phyloP scores from a whole-genome alignment of 1,140 invertebrate species.

The Hyphantria cunea region DNA sequence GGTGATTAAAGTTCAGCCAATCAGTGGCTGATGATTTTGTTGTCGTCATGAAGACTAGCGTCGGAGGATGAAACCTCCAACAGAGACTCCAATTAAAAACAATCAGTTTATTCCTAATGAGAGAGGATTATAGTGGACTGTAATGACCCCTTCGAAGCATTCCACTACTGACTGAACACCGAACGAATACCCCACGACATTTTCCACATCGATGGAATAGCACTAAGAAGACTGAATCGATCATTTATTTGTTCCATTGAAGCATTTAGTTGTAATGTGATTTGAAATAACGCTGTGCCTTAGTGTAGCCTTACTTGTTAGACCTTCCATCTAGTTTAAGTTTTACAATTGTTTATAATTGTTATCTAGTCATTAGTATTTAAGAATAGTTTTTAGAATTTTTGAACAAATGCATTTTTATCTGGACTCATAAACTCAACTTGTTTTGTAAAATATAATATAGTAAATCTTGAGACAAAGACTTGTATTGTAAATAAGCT shows the following conservation, averaged over 20 bases:
- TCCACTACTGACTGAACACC: conserved; percentile 62
- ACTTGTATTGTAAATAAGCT: conserved; percentile 68
- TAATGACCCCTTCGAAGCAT: conserved; percentile 77
- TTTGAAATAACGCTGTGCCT: conserved; percentile 71
- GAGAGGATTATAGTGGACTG: conserved; percentile 76
- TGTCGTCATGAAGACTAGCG: conserved; percentile 68
- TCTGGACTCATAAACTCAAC: conserved; percentile 12
- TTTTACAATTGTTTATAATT: conserved; percentile 61
- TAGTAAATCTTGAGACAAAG: conserved; percentile 67
- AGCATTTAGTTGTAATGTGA: conserved; percentile 71
- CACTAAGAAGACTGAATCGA: conserved; percentile 70
- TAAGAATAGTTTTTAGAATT: conserved; percentile 53
- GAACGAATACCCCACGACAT: conserved; percentile 65
- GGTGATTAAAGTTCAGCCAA: conserved; percentile 73
- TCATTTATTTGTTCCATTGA: conserved; percentile 66
- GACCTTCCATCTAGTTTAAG: conserved; percentile 62
- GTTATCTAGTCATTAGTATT: conserved; percentile 75
- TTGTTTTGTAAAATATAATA: conserved; percentile 38
- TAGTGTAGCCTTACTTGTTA: conserved; percentile 61
- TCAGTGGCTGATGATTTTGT: conserved; percentile 74
- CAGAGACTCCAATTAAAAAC: conserved; percentile 79
- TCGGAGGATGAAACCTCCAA: conserved; percentile 64
- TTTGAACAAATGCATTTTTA: conserved; percentile 34
- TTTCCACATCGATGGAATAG: conserved; percentile 69
- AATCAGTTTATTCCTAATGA: conserved; percentile 82